Percentiles rank a stretch among this genome's conserved stretches.
Conservation (phyloP, 1,140 invertebrate species). For the Formica exsecta region DNA sequence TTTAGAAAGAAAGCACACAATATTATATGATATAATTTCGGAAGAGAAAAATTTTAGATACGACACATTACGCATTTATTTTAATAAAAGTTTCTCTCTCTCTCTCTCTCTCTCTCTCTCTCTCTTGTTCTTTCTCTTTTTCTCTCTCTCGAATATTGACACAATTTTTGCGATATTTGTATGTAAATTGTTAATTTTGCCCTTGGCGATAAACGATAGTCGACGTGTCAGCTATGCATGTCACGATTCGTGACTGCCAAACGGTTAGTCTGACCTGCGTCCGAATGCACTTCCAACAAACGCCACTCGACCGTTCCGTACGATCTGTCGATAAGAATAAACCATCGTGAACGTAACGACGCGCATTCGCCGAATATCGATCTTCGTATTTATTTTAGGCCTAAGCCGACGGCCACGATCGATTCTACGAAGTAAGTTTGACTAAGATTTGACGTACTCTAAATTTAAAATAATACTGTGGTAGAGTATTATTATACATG, state of each 20-base stretch:
- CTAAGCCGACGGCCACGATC: background rate
- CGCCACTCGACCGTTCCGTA: constrained; percentile 18
- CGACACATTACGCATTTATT: too few species aligned
- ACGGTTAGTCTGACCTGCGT: constrained; percentile 41
- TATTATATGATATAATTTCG: too few species aligned
- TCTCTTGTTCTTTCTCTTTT: too few species aligned
- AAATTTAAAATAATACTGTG: background rate
- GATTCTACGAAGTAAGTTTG: background rate
- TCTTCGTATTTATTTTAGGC: constrained; percentile 49
- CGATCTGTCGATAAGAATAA: constrained; percentile 61
- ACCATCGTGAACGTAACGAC: constrained; percentile 30
- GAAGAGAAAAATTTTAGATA: too few species aligned
- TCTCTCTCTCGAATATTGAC: background rate
- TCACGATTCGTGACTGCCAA: constrained; percentile 40
- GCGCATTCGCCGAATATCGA: constrained; percentile 40
- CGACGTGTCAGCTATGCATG: constrained; percentile 24
- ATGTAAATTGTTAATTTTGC: constrained; percentile 1
- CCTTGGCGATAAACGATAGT: constrained; percentile 47
- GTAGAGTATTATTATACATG: background rate
- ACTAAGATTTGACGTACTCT: background rate
- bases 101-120: too few species aligned
- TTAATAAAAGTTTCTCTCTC: too few species aligned
- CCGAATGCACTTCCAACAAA: constrained; percentile 34
- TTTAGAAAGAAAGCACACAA: background rate
- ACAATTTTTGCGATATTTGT: background rate